These are phyloP conservation scores for Melanotaenia trifasciata DNA, from an alignment of 2,797 vertebrate species.

Conservation along the genomic window DNA sequence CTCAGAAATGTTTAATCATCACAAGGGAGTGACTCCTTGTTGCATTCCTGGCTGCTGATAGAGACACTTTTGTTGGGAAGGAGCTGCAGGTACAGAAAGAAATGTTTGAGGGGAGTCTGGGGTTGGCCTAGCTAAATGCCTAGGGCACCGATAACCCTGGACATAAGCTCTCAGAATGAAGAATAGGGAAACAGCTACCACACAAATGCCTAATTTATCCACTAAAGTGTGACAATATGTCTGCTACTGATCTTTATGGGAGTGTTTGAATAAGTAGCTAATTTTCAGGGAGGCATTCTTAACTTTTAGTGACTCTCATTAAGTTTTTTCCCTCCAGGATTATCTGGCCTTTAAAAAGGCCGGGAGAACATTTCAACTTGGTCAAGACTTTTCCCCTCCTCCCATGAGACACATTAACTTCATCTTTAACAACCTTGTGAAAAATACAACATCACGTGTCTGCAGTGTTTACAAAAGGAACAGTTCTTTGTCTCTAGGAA, in stretches of 20 bases:
- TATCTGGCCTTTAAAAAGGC: conserved; percentile 43
- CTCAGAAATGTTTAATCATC: conserved; percentile 65
- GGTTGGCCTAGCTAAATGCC: conserved; percentile 57
- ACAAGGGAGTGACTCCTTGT: conserved; percentile 51
- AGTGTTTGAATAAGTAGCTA: not conserved
- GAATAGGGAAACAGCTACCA: conserved; percentile 18
- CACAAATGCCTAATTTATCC: conserved; percentile 13
- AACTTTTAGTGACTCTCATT: conserved; percentile 1
- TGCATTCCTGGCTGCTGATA: conserved; percentile 59
- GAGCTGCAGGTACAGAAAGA: conserved; percentile 58
- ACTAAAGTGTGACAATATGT: not conserved
- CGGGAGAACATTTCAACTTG: conserved; percentile 35
- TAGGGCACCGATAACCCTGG: conserved; percentile 58
- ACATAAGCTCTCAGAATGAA: conserved; percentile 26
- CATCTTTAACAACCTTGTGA: conserved; percentile 55
- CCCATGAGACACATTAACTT: conserved; percentile 58
- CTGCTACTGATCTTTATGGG: too few relatives aligned
- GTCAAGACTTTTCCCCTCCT: conserved; percentile 29
- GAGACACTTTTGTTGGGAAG: conserved; percentile 60
- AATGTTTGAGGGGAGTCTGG: conserved; percentile 42
- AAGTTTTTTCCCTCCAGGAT: conserved; percentile 26
- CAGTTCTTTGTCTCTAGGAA: conserved; percentile 29
- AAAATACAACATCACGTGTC: conserved; percentile 41
- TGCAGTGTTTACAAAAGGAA: conserved; percentile 60
- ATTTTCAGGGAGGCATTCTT: not conserved